Evolutionary conservation across 2,888 invertebrate species (phyloP).

Genomic region (Pollenia angustigena): DNA sequence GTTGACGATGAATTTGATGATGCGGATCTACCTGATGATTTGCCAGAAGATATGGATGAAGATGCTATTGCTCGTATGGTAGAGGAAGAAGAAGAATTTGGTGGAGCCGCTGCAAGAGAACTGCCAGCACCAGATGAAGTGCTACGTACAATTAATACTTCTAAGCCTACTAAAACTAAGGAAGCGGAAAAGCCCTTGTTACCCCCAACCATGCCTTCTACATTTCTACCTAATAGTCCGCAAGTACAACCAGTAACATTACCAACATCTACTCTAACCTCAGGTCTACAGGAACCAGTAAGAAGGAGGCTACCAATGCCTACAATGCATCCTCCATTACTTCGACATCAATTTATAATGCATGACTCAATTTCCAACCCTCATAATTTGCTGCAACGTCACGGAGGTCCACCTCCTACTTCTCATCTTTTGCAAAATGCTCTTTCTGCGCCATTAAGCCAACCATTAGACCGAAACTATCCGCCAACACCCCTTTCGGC

Average conservation of each 20-base stretch:
- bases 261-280: constrained; percentile 78
- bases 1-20: constrained; percentile 83
- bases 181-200: constrained; percentile 59
- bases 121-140: constrained; percentile 84
- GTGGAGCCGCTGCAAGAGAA: constrained; percentile 86
- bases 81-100: constrained; percentile 87
- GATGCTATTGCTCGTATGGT: constrained; percentile 86
- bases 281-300: constrained; percentile 83
- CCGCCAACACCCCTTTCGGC: constrained; percentile 73
- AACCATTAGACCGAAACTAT: constrained; percentile 79
- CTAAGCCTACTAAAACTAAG: constrained; percentile 74
- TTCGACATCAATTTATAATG: constrained; percentile 81
- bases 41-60: constrained; percentile 85
- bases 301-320: constrained; percentile 83
- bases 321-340: constrained; percentile 82
- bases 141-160: constrained; percentile 76
- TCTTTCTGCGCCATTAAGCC: constrained; percentile 82
- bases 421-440: constrained; percentile 82
- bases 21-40: constrained; percentile 84
- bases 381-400: constrained; percentile 80
- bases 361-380: constrained; percentile 73
- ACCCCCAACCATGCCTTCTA: background rate
- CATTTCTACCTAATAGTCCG: constrained; percentile 35
- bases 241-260: constrained; percentile 56
- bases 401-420: constrained; percentile 77